Percentiles rank a stretch among this genome's conserved stretches.
phyloP scores from a whole-genome alignment of 2,888 invertebrate species.

The Protophormia terraenovae region DNA sequence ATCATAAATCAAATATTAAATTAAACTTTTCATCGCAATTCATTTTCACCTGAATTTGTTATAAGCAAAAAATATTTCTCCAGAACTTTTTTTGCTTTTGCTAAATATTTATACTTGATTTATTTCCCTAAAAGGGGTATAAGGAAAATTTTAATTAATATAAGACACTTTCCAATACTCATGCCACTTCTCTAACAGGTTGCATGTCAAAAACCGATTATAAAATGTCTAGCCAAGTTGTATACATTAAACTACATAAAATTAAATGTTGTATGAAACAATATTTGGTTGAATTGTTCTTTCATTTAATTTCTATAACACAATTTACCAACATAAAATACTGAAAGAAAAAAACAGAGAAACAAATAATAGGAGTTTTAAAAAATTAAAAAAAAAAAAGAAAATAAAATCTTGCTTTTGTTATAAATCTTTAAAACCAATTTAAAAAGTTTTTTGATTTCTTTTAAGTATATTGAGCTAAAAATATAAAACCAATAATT shows the following conservation, averaged over 20 bases:
- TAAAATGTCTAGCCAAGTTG: conserved; percentile 56
- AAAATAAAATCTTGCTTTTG: too few species aligned
- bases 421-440: too few species aligned
- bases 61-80: neutral
- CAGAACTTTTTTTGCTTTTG: neutral
- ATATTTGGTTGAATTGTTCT: neutral
- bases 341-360: neutral
- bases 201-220: conserved; percentile 59
- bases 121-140: neutral
- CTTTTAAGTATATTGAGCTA: too few species aligned
- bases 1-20: neutral
- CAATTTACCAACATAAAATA: neutral
- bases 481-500: too few species aligned
- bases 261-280: neutral
- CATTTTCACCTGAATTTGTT: neutral
- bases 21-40: neutral
- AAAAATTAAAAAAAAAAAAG: neutral
- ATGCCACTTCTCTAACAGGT: neutral
- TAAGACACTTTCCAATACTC: conserved; percentile 1
- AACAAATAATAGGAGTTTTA: neutral
- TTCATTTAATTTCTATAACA: neutral
- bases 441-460: too few species aligned
- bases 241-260: conserved; percentile 8
- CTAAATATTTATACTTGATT: neutral
- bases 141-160: conserved; percentile 28